Base-by-base conservation (phyloP, 2,797 vertebrate genomes). In the Girardinus metallicus region DNA sequence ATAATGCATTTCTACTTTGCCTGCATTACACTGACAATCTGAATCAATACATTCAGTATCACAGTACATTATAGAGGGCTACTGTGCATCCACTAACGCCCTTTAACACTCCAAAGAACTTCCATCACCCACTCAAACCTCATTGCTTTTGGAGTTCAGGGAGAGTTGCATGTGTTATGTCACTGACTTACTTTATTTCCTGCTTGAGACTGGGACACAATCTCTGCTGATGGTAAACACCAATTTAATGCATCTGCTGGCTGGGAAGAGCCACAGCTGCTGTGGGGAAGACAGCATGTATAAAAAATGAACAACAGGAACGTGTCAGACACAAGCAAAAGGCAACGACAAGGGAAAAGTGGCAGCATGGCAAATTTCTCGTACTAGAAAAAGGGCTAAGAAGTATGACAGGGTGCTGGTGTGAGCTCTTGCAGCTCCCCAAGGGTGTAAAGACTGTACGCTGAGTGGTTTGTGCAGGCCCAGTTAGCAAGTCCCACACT, bases 301-400 rank as follows among this genome's bases (percentile, higher is more conserved):
- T 94, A 93, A 94, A 92, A 94, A 88, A 95, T 94, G 91, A 95
- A 94, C 91, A 91, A 92, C 89, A 91, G 89, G 89, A 86, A 90
- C 83, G 84, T 91, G 90, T 94, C 88, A 91, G 90, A 89, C 87
- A 84, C 78, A 36, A 92, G 87, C 81, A 87, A 86, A 87, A 92
- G 88, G 86, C 87, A 93, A 80, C 1, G 74, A 89, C 79, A 82
- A 84, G 81, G 83, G 90, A 90, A 89, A 90, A 91, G 81, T 89
- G 88, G 87, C 85, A 84, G 86, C 43, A 81, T 85, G 86, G 91
- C 86, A 88, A 93, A 91, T 91, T 87, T 88, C 78, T 91, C 70
- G 18, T 75, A 87, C 86, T 85, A 85, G 84, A 81, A 88, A 60
- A 88, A 90, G 86, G 80, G 84, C 87, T 90, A 86, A 84, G 74